A percentile compares a stretch with the other conserved stretches of the same genome.
phyloP scores from a whole-genome alignment of 2,888 invertebrate species.

The Abscondita cerata region DNA sequence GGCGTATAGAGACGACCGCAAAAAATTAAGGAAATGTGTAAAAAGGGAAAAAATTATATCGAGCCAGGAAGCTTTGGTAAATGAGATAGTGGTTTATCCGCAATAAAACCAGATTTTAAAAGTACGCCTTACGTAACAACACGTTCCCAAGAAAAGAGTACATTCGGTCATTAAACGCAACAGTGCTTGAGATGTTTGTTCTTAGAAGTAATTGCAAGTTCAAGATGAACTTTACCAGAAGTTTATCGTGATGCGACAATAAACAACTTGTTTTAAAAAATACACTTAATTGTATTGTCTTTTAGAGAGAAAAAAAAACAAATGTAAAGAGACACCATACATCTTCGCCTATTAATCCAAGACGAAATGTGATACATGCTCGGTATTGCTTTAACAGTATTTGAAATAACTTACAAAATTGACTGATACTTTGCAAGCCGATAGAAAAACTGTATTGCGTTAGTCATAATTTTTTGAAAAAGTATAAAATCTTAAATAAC shows the following conservation, averaged over 20 bases:
- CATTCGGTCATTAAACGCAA: no score
- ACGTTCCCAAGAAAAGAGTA: no score
- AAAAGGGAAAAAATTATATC: neutral
- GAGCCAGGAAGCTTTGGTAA: neutral
- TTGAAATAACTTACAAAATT: neutral
- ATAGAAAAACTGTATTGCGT: neutral
- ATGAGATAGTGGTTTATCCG: constrained; percentile 1
- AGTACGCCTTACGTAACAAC: no score
- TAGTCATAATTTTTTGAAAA: no score
- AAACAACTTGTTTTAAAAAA: no score
- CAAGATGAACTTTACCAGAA: no score
- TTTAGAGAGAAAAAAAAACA: neutral
- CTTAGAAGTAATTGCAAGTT: no score
- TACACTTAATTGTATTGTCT: no score
- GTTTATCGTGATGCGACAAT: no score
- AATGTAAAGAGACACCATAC: neutral
- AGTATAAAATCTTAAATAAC: no score
- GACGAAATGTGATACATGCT: constrained; percentile 1
- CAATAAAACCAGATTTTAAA: neutral
- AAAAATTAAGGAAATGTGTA: constrained; percentile 4
- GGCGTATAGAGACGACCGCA: no score
- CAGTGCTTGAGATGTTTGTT: no score
- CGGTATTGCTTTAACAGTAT: constrained; percentile 1
- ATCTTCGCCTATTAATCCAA: neutral
- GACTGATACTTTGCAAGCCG: neutral